A percentile compares a stretch with the other conserved stretches of the same genome.
These are phyloP conservation scores for Uropetala carovei DNA, from an alignment of 2,888 invertebrate species.

Conservation along the genomic window DNA sequence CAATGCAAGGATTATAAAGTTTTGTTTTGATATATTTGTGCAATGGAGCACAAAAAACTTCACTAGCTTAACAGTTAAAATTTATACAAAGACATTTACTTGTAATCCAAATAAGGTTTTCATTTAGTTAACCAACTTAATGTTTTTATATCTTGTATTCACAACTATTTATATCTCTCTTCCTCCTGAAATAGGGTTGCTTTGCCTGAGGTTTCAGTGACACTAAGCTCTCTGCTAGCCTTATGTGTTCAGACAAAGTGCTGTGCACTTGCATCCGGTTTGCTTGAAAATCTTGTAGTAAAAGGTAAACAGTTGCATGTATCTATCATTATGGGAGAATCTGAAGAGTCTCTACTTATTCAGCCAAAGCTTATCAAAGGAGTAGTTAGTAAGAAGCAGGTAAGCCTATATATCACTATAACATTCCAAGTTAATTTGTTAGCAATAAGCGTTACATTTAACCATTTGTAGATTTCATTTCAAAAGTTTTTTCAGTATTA, in stretches of 20 bases:
- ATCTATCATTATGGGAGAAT: slow-evolving; percentile 37
- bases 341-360: slow-evolving; percentile 25
- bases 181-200: not conserved
- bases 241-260: slow-evolving; percentile 1
- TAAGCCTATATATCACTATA: not conserved
- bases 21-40: not conserved
- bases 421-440: not conserved
- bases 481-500: too few species aligned
- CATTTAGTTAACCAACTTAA: too few species aligned
- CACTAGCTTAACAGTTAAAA: not conserved
- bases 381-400: not conserved
- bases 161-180: not conserved
- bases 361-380: slow-evolving; percentile 2
- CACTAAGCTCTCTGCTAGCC: slow-evolving; percentile 37
- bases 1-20: too few species aligned
- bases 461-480: too few species aligned
- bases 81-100: too few species aligned
- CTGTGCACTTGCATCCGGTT: slow-evolving; percentile 33
- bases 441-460: not conserved
- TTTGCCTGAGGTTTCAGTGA: slow-evolving; percentile 1
- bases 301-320: slow-evolving; percentile 26
- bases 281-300: not conserved
- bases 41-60: not conserved
- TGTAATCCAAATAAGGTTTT: too few species aligned
- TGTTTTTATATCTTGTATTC: not conserved